These are phyloP conservation scores for Cyprinodon variegatus DNA, from an alignment of 2,113 vertebrate species.

Conservation along the genomic window DNA sequence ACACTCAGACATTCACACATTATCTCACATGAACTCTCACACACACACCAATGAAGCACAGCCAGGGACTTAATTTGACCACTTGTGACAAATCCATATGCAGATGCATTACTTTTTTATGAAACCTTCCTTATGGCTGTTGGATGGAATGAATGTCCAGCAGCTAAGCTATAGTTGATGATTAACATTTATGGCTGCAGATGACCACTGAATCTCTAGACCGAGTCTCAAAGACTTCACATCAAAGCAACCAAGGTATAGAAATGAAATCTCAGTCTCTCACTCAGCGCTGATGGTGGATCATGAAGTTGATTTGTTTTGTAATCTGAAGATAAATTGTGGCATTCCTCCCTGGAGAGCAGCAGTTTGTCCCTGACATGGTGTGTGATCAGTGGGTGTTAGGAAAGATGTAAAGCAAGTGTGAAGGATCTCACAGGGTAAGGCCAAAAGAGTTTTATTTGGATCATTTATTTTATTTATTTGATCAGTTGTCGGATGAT, in stretches of 20 bases:
- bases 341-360: slow-evolving; percentile 20
- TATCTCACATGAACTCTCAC: slow-evolving; percentile 40
- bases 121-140: slow-evolving; percentile 51
- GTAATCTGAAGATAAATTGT: slow-evolving; percentile 42
- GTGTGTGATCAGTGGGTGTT: slow-evolving; percentile 15
- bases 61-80: background rate
- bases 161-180: slow-evolving; percentile 58
- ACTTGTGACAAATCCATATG: slow-evolving; percentile 5
- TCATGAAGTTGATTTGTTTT: slow-evolving; percentile 60
- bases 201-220: slow-evolving; percentile 65
- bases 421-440: slow-evolving; percentile 6
- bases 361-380: slow-evolving; percentile 11
- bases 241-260: slow-evolving; percentile 55
- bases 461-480: too few species aligned
- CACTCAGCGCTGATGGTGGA: slow-evolving; percentile 54
- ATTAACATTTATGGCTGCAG: slow-evolving; percentile 71
- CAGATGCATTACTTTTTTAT: slow-evolving; percentile 35
- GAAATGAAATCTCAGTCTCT: slow-evolving; percentile 61
- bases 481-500: background rate
- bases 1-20: slow-evolving; percentile 28
- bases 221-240: slow-evolving; percentile 49
- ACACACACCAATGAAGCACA: background rate
- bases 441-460: background rate
- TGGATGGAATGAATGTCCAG: slow-evolving; percentile 72
- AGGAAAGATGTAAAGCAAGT: background rate